Percentiles rank a stretch among this genome's conserved stretches.
These are phyloP conservation scores for Trinorchestia longiramus DNA, from an alignment of 1,140 invertebrate species.

Conservation along the genomic window DNA sequence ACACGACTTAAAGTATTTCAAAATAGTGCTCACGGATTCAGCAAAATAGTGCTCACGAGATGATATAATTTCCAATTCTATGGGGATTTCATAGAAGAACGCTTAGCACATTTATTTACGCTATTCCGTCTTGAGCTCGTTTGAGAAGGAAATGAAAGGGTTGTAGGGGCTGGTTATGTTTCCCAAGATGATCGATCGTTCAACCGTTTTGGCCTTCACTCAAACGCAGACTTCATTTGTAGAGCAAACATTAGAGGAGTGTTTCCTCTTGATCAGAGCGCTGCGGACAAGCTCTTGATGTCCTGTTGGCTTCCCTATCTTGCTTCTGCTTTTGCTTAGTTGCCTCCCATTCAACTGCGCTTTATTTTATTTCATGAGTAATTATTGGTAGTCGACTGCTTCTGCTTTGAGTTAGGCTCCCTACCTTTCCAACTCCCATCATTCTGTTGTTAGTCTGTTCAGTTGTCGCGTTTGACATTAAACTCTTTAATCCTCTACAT, in stretches of 20 bases:
- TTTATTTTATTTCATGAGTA: not conserved
- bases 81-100: not conserved
- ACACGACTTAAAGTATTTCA: too few species aligned
- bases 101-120: not conserved
- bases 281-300: not conserved
- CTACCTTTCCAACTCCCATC: too few species aligned
- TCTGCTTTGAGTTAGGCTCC: not conserved
- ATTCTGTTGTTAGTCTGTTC: not conserved
- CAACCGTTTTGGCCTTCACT: not conserved
- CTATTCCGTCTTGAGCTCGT: not conserved
- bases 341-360: not conserved
- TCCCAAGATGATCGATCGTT: not conserved
- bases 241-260: not conserved
- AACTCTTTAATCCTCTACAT: too few species aligned
- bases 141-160: not conserved
- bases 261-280: not conserved
- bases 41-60: too few species aligned
- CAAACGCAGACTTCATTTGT: not conserved
- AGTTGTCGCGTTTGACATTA: too few species aligned
- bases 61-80: too few species aligned
- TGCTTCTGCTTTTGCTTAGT: not conserved
- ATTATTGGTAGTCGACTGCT: not conserved
- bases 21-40: too few species aligned
- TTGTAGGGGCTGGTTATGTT: not conserved
- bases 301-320: not conserved